These are phyloP conservation scores for Myiotriccus ornatus DNA, from an alignment of 2,797 vertebrate genomes.

Conservation along the genomic window DNA sequence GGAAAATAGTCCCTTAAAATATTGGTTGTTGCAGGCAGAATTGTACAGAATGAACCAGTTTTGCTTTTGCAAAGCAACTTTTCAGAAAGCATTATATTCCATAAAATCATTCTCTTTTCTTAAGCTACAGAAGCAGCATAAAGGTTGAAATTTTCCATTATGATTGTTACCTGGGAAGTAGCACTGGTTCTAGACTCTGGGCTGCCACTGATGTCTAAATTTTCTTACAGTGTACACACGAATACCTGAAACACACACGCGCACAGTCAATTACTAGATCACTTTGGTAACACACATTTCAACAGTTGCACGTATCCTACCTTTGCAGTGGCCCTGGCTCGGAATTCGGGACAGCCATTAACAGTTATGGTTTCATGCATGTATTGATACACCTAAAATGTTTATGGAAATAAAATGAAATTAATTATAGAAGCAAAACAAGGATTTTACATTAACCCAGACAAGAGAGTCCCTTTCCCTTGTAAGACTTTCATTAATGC, in stretches of 20 bases:
- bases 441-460: constrained; percentile 23
- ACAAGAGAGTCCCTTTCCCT: constrained; percentile 7
- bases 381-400: constrained; percentile 95
- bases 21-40: constrained; percentile 33
- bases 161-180: constrained; percentile 83
- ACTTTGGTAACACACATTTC: constrained; percentile 67
- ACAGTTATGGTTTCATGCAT: constrained; percentile 99
- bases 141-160: constrained; percentile 81
- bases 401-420: constrained; percentile 62
- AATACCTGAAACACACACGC: constrained; percentile 86
- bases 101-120: constrained; percentile 83
- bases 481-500: neutral
- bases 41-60: constrained; percentile 59
- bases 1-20: constrained; percentile 46
- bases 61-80: constrained; percentile 74
- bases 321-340: constrained; percentile 97
- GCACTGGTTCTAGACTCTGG: constrained; percentile 86
- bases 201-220: constrained; percentile 87
- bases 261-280: constrained; percentile 83
- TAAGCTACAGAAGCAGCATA: constrained; percentile 84
- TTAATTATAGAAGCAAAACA: constrained; percentile 54
- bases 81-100: constrained; percentile 54
- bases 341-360: constrained; percentile 97
- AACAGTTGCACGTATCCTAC: constrained; percentile 78
- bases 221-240: constrained; percentile 86